Percentiles rank a stretch among this genome's conserved stretches.
Evolutionary conservation across 2,888 invertebrate genomes (phyloP).

Genomic region (Fissipunctia ypsillon): DNA sequence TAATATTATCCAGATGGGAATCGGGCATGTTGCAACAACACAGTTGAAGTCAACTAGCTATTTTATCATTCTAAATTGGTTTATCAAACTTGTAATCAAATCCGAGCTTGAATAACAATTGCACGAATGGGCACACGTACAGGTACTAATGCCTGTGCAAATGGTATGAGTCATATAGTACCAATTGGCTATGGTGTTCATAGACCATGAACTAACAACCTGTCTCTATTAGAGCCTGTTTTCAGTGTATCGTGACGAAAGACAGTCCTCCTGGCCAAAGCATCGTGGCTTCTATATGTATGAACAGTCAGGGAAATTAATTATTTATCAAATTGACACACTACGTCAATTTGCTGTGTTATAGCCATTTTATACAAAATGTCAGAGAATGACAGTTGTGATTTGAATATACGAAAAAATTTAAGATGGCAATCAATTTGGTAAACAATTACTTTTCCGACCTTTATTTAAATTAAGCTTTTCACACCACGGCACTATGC

Average conservation of each 20-base stretch:
- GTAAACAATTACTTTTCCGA: no score
- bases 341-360: not conserved
- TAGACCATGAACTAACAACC: conserved; percentile 58
- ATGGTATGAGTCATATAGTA: conserved; percentile 37
- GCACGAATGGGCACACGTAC: conserved; percentile 23
- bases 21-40: not conserved
- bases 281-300: not conserved
- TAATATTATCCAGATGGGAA: not conserved
- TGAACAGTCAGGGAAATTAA: not conserved
- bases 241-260: not conserved
- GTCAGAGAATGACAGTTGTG: no score
- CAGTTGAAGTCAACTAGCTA: not conserved
- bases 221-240: conserved; percentile 27
- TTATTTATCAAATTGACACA: not conserved
- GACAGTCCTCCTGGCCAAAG: not conserved
- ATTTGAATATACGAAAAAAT: not conserved
- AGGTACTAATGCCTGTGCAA: not conserved
- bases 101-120: conserved; percentile 33
- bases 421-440: not conserved
- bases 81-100: conserved; percentile 44
- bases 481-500: no score
- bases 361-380: not conserved
- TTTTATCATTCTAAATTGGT: conserved; percentile 17
- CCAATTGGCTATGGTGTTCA: conserved; percentile 51
- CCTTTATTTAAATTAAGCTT: not conserved